phyloP scores from a whole-genome alignment of 2,797 vertebrate species.

The Falco biarmicus region DNA sequence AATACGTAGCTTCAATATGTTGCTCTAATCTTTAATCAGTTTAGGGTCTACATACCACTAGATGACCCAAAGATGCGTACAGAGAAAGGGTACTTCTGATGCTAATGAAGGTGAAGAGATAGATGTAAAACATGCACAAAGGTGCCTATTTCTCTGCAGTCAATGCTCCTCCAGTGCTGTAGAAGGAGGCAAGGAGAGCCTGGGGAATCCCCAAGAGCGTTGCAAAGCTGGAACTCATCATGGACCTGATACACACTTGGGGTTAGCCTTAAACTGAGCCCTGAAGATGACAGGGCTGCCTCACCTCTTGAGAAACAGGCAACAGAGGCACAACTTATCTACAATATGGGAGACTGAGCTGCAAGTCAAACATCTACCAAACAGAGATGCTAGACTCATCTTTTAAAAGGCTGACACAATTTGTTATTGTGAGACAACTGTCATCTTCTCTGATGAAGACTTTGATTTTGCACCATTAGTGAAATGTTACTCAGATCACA shows the following conservation, averaged over 20 bases:
- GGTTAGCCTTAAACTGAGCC: neutral
- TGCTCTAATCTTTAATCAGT: neutral
- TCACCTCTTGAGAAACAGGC: neutral
- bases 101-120: neutral
- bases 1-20: neutral
- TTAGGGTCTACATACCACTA: neutral
- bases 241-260: neutral
- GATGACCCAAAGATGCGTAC: neutral
- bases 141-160: neutral
- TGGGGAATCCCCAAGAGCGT: neutral
- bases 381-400: neutral
- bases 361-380: neutral
- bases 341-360: neutral
- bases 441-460: neutral
- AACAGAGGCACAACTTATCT: neutral
- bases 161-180: neutral
- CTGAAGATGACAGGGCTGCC: neutral
- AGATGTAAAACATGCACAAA: neutral
- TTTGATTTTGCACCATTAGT: neutral
- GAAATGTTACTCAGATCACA: neutral
- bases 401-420: neutral
- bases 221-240: neutral
- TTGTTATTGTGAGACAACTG: neutral
- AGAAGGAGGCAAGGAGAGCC: neutral
- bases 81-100: neutral